Evolutionary conservation across 2,888 invertebrate genomes (phyloP), one percentile per base, ranked within the genome.

Genomic region (Drosophila tanythrix): DNA sequence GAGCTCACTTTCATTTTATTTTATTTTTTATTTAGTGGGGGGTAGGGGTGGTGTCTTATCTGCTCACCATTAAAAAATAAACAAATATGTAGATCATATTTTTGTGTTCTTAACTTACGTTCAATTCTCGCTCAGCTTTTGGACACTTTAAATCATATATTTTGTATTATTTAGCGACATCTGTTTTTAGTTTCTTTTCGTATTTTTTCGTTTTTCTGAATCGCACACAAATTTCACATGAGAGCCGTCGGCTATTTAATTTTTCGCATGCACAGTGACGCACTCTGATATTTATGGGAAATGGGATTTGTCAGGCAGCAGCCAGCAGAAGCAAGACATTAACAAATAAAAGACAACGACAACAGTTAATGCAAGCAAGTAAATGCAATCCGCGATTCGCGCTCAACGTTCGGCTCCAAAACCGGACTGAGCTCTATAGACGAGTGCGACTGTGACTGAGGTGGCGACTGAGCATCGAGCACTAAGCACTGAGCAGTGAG

Each of bases 391-490:
- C 81, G 83, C 85, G 77, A 74, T 51, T 59, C 80, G 88, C 89
- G 88, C 82, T 82, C 81, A 83, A 83, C 87, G 78, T 83, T 86
- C 89, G 87, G 83, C 83, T 86, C 78, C 79, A 90, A 91, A 92
- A 92, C 91, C 91, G 91, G 91, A 91, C 91, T 91, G 89, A 83
- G 76, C 57, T 52, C 48, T 50, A 56, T 25, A 27, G 46, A 35
- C 46, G 27, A 53, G 59, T n/a, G 70, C 59, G 67, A 52, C 81
- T 71, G 68, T 77, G 83, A 79, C 79, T 75, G 78, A 67, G 76
- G 68, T 74, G 73, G 75, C 21, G 70, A 58, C 63, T 53, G 48
- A 68, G 66, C 52, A 38, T 31, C 13, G 51, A 50, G 55, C 21
- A 62, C 61, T 50, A 53, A 52, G 63, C 55, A 62, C 61, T 50